Base-by-base conservation (phyloP, 2,888 invertebrate species). In the Abscondita cerata region DNA sequence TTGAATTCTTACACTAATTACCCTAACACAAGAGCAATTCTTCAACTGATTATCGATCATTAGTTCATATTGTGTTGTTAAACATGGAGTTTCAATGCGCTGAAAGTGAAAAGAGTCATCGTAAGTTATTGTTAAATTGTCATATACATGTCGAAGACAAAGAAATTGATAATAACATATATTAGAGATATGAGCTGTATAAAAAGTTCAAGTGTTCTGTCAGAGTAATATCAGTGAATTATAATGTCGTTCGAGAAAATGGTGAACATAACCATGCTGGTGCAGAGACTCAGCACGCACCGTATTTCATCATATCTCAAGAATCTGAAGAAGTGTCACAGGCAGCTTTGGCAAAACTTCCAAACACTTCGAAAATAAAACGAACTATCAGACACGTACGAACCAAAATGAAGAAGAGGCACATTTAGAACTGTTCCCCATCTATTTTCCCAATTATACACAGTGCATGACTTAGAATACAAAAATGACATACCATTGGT, bases 371-470 rank as follows among this genome's bases (percentile, higher is more conserved):
- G 9, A 12, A 38, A 8, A 38, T 41, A 13, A 41, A 41, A 16
- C 3, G 3, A 2, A 41, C 41, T 13, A 13, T 41, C 13, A 8
- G 9, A 41, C 9, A 41, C 16, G 8, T 41, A 3, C 41, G 15
- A 41, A 41, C 41, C 2, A 36, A 36, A 12, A 9, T 36, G 48
- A 13, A 48, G 13, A 34, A 34, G 34, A 51, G 33, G 67, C 25
- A 25, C 6, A 25, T 25, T 25, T n/a, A n/a, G n/a, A n/a, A n/a
- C 33, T 33, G 33, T 33, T 5, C 33, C 9, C 3, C 40, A n/a
- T 12, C 40, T 40, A 40, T 40, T 40, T 40, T 62, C 68, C 18
- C 68, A 59, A 59, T 9, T n/a, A n/a, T n/a, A n/a, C n/a, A n/a
- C n/a, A n/a, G n/a, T n/a, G n/a, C n/a, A n/a, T n/a, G n/a, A n/a